Base-by-base conservation (phyloP, 2,888 invertebrate species). In the Selenia dentaria region DNA sequence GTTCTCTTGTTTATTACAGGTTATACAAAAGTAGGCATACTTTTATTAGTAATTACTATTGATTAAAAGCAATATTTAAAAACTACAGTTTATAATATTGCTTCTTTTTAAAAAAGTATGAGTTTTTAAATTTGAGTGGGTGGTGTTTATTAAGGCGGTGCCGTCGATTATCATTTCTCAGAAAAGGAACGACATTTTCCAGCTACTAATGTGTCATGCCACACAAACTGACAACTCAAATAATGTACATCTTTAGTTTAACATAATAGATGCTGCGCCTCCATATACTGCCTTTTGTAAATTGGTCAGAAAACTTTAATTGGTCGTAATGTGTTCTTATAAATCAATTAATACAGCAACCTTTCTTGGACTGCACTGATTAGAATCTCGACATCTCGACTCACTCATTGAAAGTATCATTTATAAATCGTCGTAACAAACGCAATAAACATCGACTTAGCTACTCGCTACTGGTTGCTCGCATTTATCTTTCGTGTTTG, bases 341-440 rank as follows among this genome's bases (percentile, higher is more conserved):
- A 80, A 83, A 82, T 83, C 82, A 84, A 81, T 83, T 79, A 77
- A 71, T 70, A 69, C 61, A 60, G 41, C 64, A 70, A 68, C 67
- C 70, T 68, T 77, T 74, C 63, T 70, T 62, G 67, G 71, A 69
- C 66, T 71, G 57, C 71, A 63, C 66, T 72, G 74, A 77, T 77
- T 76, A 75, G 54, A 53, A 65, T 70, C 65, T 73, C 55, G 64
- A 47, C 47, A 37, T 62, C 59, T 60, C 57, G 64, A 59, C 60
- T 68, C 59, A 54, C 59, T 64, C 61, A 63, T 60, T 67, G 64
- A 67, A 64, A 64, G 59, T 60, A 59, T 63, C 62, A 67, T 65
- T 72, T 69, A 72, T 72, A 68, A 66, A 64, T 64, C 64, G 67
- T 64, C 48, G 54, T 62, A 59, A 62, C 51, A 62, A 69, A 66